These are phyloP conservation scores for Balaenoptera acutorostrata DNA, from an alignment of 2,113 vertebrate species.

Conservation along the genomic window DNA sequence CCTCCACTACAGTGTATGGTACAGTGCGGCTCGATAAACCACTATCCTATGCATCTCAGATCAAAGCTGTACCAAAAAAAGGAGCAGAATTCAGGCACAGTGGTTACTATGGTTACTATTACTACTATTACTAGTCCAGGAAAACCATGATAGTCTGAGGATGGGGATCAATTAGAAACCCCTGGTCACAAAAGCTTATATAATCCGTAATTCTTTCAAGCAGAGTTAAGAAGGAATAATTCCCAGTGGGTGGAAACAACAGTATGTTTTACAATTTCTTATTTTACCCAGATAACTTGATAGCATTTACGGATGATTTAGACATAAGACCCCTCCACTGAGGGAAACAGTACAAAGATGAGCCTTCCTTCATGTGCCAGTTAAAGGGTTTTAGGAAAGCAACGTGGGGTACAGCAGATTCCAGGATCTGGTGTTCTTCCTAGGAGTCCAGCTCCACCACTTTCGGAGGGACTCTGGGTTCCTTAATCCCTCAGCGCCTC, in stretches of 20 bases:
- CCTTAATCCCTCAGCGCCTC: neutral
- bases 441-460: neutral
- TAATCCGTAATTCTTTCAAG: neutral
- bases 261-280: neutral
- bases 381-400: neutral
- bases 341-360: neutral
- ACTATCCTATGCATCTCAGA: neutral
- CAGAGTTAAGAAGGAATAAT: neutral
- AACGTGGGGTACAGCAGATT: neutral
- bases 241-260: neutral
- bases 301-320: neutral
- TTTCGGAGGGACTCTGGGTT: neutral
- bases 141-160: no score
- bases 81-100: neutral
- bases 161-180: neutral
- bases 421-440: fast-evolving
- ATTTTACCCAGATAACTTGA: neutral
- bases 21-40: no score
- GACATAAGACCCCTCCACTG: neutral
- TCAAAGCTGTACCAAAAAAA: neutral
- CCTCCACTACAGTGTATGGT: no score
- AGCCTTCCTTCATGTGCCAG: neutral
- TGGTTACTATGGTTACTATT: no score
- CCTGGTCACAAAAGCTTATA: neutral
- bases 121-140: neutral